Evolutionary conservation across 2,113 vertebrate species (phyloP), one percentile per base, ranked within the genome.

Genomic region (Daboia siamensis): DNA sequence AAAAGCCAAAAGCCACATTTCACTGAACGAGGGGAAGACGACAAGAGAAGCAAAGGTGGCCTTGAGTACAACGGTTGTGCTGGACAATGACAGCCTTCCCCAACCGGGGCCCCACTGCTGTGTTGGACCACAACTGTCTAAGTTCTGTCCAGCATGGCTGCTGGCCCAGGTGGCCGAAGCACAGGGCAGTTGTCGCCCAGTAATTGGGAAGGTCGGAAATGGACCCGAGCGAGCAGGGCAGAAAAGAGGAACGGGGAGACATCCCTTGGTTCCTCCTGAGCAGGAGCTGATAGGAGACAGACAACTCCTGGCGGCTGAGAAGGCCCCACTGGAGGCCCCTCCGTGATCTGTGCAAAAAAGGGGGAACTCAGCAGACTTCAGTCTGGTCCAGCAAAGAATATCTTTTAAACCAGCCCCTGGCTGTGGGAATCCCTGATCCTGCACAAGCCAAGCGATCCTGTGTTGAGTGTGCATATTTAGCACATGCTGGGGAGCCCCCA

Each of bases 181-280:
- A 1, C 26, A 12, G 0, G 26, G 13, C 69, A 39, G 55, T 20
- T 56, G 4, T 15, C 15, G 55, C 5, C 55, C 55, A 56, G 6
- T 0, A 3, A 2, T 17, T 80, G 15, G 69, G 69, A 39, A 80
- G 69, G 69, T 15, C 15, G 15, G 69, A 80, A 80, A 39, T 20
- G 15, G 33, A 20, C 44, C 80, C 1, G 0, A 26, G 44, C 1
- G 0, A 26, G 44, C 4, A 29, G 33, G 87, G 2, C 59, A 20
- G 44, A 48, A 26, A 48, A 46, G 88, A 29, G 3, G 39, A 12
- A 3, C 21, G 1, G 15, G 86, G 20, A 8, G 33, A 17, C 17
- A 26, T 7, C 33, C 87, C 26, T 59, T 57, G 39, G n/a, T 39
- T 39, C 69, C 54, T 57, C 87, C 87, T 24, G 33, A 26, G n/a